Conservation (phyloP, 2,888 invertebrate genomes). For the Sclerodermus sp. region DNA sequence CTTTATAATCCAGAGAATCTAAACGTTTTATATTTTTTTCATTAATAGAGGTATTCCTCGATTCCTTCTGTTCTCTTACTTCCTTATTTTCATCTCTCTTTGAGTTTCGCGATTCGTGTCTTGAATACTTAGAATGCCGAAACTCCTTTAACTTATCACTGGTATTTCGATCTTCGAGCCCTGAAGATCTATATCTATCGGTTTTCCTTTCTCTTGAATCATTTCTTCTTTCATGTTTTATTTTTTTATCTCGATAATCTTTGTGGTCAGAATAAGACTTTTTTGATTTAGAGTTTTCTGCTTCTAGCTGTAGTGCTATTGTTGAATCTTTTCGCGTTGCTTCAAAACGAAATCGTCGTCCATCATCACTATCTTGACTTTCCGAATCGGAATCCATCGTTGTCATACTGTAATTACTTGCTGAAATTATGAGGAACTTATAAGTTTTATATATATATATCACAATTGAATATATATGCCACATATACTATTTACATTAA, state of each 20-base stretch:
- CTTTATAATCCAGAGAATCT: constrained; percentile 8
- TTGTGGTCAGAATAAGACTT: constrained; percentile 20
- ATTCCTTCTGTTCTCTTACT: constrained; percentile 19
- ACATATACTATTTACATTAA: not conserved
- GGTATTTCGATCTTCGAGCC: constrained; percentile 20
- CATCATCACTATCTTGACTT: constrained; percentile 53
- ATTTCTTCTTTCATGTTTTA: constrained; percentile 37
- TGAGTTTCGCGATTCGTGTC: constrained; percentile 11
- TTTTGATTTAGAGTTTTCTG: constrained; percentile 9
- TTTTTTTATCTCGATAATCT: constrained; percentile 29
- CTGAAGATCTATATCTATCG: constrained; percentile 5
- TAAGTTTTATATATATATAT: constrained; percentile 5
- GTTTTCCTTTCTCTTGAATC: constrained; percentile 37
- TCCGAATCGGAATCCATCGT: constrained; percentile 52
- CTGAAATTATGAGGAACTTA: constrained; percentile 33
- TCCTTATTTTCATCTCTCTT: too few relatives aligned
- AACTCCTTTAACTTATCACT: constrained; percentile 13
- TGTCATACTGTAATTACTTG: constrained; percentile 34
- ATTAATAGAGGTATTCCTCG: constrained; percentile 18
- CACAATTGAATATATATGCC: constrained; percentile 1
- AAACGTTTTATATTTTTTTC: constrained; percentile 17
- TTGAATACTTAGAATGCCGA: constrained; percentile 6
- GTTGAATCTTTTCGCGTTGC: constrained; percentile 44
- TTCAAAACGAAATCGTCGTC: constrained; percentile 51
- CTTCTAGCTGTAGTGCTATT: constrained; percentile 8